Conservation (phyloP, 2,113 vertebrate genomes). For the Peromyscus leucopus region DNA sequence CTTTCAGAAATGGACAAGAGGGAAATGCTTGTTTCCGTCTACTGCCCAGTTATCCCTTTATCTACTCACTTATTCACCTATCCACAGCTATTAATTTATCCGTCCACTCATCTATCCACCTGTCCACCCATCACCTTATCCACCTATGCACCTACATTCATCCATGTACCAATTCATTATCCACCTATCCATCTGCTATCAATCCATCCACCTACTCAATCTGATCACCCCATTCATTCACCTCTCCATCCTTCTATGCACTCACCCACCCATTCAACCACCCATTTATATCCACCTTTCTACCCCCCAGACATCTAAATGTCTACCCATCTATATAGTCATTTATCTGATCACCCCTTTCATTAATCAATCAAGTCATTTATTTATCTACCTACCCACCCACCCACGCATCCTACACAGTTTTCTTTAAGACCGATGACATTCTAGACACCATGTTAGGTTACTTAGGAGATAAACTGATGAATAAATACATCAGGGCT, state of each 20-base stretch:
- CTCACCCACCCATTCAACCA: neutral
- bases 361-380: neutral
- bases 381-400: neutral
- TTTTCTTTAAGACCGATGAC: neutral
- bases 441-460: neutral
- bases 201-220: neutral
- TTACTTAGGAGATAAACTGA: neutral
- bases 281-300: neutral
- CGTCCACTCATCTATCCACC: neutral
- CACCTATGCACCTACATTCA: neutral
- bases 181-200: neutral
- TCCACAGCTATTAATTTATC: no score
- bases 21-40: conserved; percentile 35
- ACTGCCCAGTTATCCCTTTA: neutral
- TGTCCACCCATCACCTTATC: neutral
- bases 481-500: conserved; percentile 10
- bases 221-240: neutral
- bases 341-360: neutral
- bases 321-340: neutral
- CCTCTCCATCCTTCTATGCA: neutral
- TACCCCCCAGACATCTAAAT: neutral
- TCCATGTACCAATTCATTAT: neutral
- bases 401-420: neutral
- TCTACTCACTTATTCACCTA: neutral
- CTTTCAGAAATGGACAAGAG: conserved; percentile 22